Conservation (phyloP, 2,797 vertebrate genomes). For the Euthynnus affinis region DNA sequence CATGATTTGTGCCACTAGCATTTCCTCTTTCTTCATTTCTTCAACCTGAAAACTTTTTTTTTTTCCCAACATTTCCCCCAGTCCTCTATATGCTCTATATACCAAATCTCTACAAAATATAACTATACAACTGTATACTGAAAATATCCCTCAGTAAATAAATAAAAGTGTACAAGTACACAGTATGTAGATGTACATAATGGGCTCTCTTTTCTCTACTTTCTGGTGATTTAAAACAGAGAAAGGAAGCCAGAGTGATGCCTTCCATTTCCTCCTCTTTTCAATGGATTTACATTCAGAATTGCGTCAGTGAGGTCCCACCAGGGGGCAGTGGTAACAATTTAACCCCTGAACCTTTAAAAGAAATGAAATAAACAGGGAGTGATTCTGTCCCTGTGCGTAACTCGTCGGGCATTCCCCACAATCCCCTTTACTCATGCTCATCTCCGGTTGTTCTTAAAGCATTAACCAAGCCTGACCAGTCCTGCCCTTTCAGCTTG, state of each 20-base stretch:
- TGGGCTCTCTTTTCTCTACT: conserved; percentile 67
- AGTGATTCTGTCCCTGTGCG: conserved; percentile 41
- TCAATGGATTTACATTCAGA: conserved; percentile 80
- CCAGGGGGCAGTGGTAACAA: conserved; percentile 60
- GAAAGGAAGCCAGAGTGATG: conserved; percentile 52
- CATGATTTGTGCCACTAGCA: conserved; percentile 71
- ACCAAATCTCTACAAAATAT: conserved; percentile 86
- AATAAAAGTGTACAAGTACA: conserved; percentile 81
- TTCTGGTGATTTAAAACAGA: conserved; percentile 59
- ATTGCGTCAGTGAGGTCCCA: conserved; percentile 82
- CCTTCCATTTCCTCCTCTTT: conserved; percentile 57
- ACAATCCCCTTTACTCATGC: conserved; percentile 23
- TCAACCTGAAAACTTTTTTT: conserved; percentile 63
- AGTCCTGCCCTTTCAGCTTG: conserved; percentile 50
- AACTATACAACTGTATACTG: conserved; percentile 83
- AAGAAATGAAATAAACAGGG: conserved; percentile 42
- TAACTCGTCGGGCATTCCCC: conserved; percentile 33
- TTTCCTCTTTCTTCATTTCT: conserved; percentile 56
- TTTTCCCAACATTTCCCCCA: conserved; percentile 20
- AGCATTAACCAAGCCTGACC: conserved; percentile 55
- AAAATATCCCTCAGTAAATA: conserved; percentile 86
- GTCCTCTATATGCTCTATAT: conserved; percentile 73
- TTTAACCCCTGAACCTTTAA: conserved; percentile 54
- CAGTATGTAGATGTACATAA: conserved; percentile 66
- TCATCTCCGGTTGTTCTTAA: conserved; percentile 50